Conservation (phyloP, 2,797 vertebrate genomes). For the Sebastes cheni region DNA sequence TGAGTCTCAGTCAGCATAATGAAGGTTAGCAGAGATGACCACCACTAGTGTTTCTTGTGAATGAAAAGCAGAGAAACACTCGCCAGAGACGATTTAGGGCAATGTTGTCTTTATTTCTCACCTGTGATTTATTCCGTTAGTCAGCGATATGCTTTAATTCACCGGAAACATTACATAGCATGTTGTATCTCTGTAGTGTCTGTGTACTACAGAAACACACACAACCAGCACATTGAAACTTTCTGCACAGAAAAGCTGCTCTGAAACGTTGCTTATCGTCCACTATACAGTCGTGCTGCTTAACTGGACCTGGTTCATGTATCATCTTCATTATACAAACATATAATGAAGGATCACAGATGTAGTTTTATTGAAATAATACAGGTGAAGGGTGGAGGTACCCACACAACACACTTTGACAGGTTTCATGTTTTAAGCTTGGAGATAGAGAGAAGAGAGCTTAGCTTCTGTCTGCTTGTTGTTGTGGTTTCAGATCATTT, state of each 20-base stretch:
- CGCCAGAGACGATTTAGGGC: background rate
- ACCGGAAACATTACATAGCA: background rate
- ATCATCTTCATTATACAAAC: constrained; percentile 5
- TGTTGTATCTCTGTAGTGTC: constrained; percentile 4
- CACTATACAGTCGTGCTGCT: constrained; percentile 19
- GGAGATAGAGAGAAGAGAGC: background rate
- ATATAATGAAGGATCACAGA: background rate
- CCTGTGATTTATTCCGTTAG: background rate
- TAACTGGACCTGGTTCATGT: background rate
- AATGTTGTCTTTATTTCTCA: background rate
- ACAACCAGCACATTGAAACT: constrained; percentile 28
- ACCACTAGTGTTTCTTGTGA: background rate
- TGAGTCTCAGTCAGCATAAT: constrained; percentile 7
- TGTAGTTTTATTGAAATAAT: background rate
- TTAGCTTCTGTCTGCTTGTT: background rate
- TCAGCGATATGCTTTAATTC: constrained; percentile 4
- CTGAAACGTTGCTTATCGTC: constrained; percentile 14
- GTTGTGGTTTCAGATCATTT: constrained; percentile 18
- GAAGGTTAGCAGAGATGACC: constrained; percentile 11
- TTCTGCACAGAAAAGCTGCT: constrained; percentile 1
- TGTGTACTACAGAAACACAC: constrained; percentile 18
- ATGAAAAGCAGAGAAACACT: constrained; percentile 4
- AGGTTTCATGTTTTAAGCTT: background rate
- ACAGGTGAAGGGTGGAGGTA: background rate
- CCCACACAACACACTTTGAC: constrained; percentile 3